Conservation (phyloP, 2,888 invertebrate species). For the Alsophila aescularia region DNA sequence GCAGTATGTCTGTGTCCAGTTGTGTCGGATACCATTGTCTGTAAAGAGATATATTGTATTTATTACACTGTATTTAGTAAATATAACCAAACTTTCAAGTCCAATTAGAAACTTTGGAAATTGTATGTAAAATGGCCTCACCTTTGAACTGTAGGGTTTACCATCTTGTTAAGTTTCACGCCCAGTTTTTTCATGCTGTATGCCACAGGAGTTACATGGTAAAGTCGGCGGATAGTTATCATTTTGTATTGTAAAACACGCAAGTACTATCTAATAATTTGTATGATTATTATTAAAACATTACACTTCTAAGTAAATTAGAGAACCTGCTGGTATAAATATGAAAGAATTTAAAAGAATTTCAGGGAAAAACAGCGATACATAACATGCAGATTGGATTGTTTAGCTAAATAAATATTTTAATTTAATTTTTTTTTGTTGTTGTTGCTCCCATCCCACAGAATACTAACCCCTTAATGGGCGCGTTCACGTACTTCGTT, state of each 20-base stretch:
- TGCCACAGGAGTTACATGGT: constrained; percentile 57
- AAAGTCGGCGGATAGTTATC: constrained; percentile 60
- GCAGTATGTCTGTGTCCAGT: constrained; percentile 52
- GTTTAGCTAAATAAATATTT: too few relatives aligned
- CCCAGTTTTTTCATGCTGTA: constrained; percentile 68
- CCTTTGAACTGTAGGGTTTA: constrained; percentile 71
- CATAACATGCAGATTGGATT: too few relatives aligned
- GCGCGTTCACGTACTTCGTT: too few relatives aligned
- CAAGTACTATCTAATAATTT: too few relatives aligned
- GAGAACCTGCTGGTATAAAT: too few relatives aligned
- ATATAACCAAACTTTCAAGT: constrained; percentile 21
- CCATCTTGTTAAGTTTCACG: constrained; percentile 69
- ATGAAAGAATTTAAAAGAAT: too few relatives aligned
- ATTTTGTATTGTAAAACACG: constrained; percentile 28
- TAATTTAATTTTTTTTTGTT: too few relatives aligned
- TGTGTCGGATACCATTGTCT: constrained; percentile 69
- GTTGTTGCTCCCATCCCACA: too few relatives aligned
- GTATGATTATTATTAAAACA: too few relatives aligned
- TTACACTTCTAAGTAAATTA: too few relatives aligned
- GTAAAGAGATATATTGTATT: constrained; percentile 34
- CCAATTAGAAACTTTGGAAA: not conserved
- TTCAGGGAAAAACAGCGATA: too few relatives aligned
- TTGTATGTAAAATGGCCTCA: constrained; percentile 39
- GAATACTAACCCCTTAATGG: too few relatives aligned
- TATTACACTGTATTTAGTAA: not conserved